These are phyloP conservation scores for Polia nebulosa DNA, from an alignment of 2,888 invertebrate species.

Conservation along the genomic window DNA sequence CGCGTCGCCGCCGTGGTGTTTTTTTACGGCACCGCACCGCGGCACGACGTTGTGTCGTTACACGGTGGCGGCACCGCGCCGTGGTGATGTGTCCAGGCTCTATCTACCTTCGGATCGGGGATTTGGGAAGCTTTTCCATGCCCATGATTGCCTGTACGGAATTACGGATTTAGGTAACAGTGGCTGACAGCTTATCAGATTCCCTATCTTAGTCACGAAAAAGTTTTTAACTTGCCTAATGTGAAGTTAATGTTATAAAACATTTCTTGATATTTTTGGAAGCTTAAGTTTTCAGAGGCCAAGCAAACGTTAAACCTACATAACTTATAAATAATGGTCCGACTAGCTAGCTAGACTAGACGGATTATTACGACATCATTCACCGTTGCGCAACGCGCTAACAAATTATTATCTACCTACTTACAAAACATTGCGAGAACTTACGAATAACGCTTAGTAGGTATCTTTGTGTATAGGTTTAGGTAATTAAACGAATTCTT, in stretches of 20 bases:
- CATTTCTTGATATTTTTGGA: background rate
- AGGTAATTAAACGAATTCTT: constrained; percentile 1
- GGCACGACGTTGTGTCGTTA: too few relatives aligned
- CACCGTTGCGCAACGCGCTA: constrained; percentile 67
- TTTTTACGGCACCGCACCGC: too few relatives aligned
- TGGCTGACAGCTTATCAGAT: background rate
- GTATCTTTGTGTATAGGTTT: background rate
- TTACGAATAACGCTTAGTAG: constrained; percentile 34
- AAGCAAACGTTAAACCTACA: constrained; percentile 4
- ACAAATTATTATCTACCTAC: constrained; percentile 64
- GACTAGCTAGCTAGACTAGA: constrained; percentile 55
- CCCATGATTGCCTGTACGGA: background rate
- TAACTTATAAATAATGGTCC: constrained; percentile 34
- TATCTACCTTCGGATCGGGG: background rate
- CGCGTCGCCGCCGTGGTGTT: too few relatives aligned
- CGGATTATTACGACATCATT: constrained; percentile 65
- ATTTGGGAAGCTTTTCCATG: background rate
- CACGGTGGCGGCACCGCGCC: too few relatives aligned
- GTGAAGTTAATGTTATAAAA: background rate
- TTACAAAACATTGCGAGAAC: constrained; percentile 69
- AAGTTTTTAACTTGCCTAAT: background rate
- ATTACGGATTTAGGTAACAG: background rate
- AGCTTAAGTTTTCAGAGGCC: background rate
- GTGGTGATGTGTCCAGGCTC: too few relatives aligned
- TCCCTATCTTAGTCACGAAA: background rate